phyloP scores from a whole-genome alignment of 2,888 invertebrate species.

The Caradrina clavipalpis region DNA sequence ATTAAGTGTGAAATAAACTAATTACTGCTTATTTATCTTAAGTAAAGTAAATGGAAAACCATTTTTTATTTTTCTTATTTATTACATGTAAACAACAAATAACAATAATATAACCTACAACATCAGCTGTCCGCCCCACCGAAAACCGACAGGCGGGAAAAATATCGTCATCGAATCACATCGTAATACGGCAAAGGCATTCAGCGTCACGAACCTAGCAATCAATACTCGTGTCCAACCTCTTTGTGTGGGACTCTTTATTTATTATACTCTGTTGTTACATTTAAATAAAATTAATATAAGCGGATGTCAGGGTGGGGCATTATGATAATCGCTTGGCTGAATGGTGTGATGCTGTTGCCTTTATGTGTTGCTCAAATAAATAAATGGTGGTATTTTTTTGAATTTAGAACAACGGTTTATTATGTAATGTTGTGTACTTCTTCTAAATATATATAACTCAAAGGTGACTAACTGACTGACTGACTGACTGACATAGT shows the following conservation, averaged over 20 bases:
- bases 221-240: conserved; percentile 61
- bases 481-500: too few relatives aligned
- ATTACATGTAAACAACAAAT: conserved; percentile 16
- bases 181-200: conserved; percentile 76
- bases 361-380: conserved; percentile 15
- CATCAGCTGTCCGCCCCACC: conserved; percentile 55
- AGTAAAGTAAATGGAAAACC: too few relatives aligned
- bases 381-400: too few relatives aligned
- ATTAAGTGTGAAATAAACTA: too few relatives aligned
- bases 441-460: too few relatives aligned
- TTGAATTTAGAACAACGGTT: too few relatives aligned
- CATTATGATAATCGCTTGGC: conserved; percentile 56
- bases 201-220: conserved; percentile 49
- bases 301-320: conserved; percentile 62
- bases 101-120: conserved; percentile 19
- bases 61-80: too few relatives aligned
- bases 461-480: too few relatives aligned
- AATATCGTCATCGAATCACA: conserved; percentile 70
- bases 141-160: conserved; percentile 59
- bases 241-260: conserved; percentile 64
- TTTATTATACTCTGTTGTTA: conserved; percentile 61
- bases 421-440: too few relatives aligned
- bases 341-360: conserved; percentile 41
- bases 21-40: too few relatives aligned
- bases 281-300: conserved; percentile 65